A percentile compares a stretch with the other conserved stretches of the same genome.
Evolutionary conservation across 2,113 vertebrate genomes (phyloP).

Genomic region (Tapirus terrestris): DNA sequence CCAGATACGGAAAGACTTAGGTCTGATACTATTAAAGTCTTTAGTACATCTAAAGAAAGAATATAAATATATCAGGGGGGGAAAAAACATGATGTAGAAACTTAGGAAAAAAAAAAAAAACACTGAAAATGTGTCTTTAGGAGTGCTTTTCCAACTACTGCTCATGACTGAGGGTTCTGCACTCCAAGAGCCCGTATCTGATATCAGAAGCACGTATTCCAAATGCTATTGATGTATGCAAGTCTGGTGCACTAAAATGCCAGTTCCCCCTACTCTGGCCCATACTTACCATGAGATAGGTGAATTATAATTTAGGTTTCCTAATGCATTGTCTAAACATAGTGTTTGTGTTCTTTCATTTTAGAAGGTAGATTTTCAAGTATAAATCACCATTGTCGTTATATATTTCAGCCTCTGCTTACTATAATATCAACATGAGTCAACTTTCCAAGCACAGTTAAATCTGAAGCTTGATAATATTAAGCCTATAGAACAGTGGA

Average conservation of each 20-base stretch:
- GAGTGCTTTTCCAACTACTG: background rate
- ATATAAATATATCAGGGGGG: background rate
- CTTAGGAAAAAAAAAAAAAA: background rate
- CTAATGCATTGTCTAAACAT: background rate
- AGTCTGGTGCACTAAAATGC: background rate
- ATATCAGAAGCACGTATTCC: background rate
- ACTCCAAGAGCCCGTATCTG: background rate
- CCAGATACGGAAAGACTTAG: background rate
- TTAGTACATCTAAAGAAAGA: background rate
- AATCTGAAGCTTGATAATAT: background rate
- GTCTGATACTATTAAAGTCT: background rate
- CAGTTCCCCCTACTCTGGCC: background rate
- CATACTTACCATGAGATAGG: background rate
- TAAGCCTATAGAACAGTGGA: background rate
- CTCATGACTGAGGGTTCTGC: background rate
- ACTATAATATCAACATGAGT: background rate
- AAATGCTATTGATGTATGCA: background rate
- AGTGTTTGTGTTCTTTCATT: background rate
- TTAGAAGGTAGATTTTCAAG: conserved; percentile 21
- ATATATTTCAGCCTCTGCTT: background rate
- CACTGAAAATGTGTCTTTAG: background rate
- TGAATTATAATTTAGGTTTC: background rate
- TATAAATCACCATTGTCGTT: background rate
- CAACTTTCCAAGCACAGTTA: background rate
- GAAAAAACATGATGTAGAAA: background rate